Evolutionary conservation across 2,888 invertebrate genomes (phyloP), one percentile per base, ranked within the genome.

Genomic region (Bedellia somnulentella): DNA sequence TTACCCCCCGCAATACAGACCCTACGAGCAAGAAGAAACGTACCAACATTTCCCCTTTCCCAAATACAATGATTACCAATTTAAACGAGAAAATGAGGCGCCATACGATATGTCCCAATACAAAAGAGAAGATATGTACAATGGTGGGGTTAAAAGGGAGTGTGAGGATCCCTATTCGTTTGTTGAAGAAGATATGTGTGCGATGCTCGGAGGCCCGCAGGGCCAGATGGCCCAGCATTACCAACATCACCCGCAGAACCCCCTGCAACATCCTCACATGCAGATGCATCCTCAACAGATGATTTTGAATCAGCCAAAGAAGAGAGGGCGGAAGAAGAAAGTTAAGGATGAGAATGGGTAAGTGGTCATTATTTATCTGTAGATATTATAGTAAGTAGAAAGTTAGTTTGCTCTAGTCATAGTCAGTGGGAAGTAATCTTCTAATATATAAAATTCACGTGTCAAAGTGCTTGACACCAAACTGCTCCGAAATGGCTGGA

Each of bases 301-400:
- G 55, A 56, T 71, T 61, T 63, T 70, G 43, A 70, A 66, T 37
- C 79, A 79, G 41, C 89, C 89, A 35, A 92, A 92, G 66, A 90
- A 91, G 59, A 73, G 92, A 10, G 92, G 92, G 13, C 76, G 92
- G 32, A 92, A 92, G 80, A 92, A 92, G 80, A 93, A 93, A 62
- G 73, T 84, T 33, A 82, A 82, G 53, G 79, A 81, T 36, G 83
- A 83, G 46, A 80, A 77, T 45, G 79, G 79, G 79, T 76, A 42
- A 70, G 75, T 62, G 29, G 41, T 40, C 32, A 6, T 18, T 6
- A 9, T 18, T 5, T 18, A 18, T 18, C 5, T 9, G 18, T 18
- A 18, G n/a, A 28, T 31, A 29, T 30, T n/a, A n/a, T n/a, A n/a
- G n/a, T n/a, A n/a, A n/a, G n/a, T n/a, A n/a, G n/a, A n/a, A n/a